Evolutionary conservation across 2,113 vertebrate species (phyloP).

Genomic region (Datnioides undecimradiatus): DNA sequence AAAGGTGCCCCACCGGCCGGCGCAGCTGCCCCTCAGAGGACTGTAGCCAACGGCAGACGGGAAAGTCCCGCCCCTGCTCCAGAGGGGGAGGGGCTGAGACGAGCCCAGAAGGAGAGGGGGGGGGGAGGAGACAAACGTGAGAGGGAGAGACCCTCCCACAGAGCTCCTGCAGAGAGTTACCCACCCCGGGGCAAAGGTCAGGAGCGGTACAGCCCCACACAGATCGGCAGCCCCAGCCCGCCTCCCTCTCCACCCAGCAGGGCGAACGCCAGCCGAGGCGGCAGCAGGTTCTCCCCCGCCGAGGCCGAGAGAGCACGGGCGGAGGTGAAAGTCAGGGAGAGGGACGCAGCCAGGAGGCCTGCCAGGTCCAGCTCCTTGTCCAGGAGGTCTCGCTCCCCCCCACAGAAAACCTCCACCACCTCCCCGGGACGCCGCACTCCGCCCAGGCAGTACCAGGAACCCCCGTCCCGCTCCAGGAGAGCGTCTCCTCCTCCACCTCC

Average conservation of each 20-base stretch:
- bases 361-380: constrained; percentile 19
- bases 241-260: constrained; percentile 54
- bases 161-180: constrained; percentile 16
- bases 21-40: constrained; percentile 55
- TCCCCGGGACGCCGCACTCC: constrained; percentile 71
- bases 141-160: constrained; percentile 44
- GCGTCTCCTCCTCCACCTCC: constrained; percentile 60
- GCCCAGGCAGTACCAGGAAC: constrained; percentile 82
- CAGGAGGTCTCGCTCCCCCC: constrained; percentile 54
- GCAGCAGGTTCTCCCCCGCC: constrained; percentile 37
- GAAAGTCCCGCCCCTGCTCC: constrained; percentile 29
- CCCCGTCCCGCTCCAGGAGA: constrained; percentile 59
- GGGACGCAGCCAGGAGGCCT: constrained; percentile 28
- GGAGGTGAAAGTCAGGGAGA: constrained; percentile 30
- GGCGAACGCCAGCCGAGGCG: constrained; percentile 1
- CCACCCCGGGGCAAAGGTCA: constrained; percentile 41
- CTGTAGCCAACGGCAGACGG: constrained; percentile 59
- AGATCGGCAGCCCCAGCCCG: constrained; percentile 69
- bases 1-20: constrained; percentile 28
- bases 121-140: constrained; percentile 44
- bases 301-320: constrained; percentile 54
- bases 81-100: constrained; percentile 6
- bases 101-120: constrained; percentile 29
- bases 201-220: constrained; percentile 75
- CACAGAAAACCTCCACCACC: constrained; percentile 24